These are phyloP conservation scores for Halcyon badia DNA, from an alignment of 2,797 vertebrate genomes.

Conservation along the genomic window DNA sequence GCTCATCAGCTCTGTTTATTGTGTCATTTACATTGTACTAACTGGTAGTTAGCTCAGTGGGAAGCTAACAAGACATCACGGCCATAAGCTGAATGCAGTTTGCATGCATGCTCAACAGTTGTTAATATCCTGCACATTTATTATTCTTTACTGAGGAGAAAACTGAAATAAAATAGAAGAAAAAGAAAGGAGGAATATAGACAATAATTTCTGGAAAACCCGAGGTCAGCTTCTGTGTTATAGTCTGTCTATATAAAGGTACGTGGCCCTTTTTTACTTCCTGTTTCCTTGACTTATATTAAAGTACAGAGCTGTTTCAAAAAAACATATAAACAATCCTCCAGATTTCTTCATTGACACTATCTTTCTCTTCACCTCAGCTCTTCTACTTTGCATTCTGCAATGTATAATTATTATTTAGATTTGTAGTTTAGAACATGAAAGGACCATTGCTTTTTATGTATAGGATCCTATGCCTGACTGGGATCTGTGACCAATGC, in stretches of 20 bases:
- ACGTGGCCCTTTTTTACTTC: neutral
- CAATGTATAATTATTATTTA: neutral
- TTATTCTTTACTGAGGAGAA: neutral
- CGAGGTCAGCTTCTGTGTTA: neutral
- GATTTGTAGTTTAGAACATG: neutral
- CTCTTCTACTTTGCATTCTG: neutral
- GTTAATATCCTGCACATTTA: neutral
- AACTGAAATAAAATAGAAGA: neutral
- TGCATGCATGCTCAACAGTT: neutral
- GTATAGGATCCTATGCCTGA: neutral
- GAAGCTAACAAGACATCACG: neutral
- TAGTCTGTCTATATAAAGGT: neutral
- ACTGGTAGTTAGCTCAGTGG: slow-evolving; percentile 10
- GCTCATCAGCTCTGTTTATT: slow-evolving; percentile 6
- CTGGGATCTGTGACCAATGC: neutral
- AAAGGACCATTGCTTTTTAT: neutral
- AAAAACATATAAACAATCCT: neutral
- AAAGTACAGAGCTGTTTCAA: neutral
- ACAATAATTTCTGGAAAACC: neutral
- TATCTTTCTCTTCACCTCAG: neutral
- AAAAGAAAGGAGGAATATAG: neutral
- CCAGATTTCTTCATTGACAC: neutral
- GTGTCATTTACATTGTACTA: slow-evolving; percentile 30
- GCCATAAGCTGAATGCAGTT: neutral
- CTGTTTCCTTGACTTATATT: neutral